A percentile compares a stretch with the other conserved stretches of the same genome.
phyloP scores from a whole-genome alignment of 2,797 vertebrate genomes.

The Acrossocheilus wenchowensis region DNA sequence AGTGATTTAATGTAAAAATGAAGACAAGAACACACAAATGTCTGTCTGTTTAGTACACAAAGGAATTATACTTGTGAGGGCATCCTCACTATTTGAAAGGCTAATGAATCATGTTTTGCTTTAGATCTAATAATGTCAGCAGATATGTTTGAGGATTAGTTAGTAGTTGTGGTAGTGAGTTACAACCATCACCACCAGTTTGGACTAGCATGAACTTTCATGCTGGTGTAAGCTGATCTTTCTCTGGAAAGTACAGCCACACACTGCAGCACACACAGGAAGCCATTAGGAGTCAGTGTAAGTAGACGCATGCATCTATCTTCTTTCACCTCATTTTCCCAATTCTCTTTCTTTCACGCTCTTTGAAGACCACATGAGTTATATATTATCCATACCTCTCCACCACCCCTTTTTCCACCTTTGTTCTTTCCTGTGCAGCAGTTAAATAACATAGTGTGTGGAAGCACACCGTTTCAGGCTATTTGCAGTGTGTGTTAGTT shows the following conservation, averaged over 20 bases:
- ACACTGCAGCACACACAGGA: neutral
- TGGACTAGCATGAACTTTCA: neutral
- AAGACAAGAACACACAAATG: neutral
- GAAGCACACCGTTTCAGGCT: neutral
- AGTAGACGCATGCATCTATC: neutral
- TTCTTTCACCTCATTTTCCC: constrained; percentile 16
- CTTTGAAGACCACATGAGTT: constrained; percentile 40
- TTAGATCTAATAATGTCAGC: neutral
- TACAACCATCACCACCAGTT: neutral
- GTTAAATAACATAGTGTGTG: constrained; percentile 2
- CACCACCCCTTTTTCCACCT: neutral
- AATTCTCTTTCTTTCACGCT: neutral
- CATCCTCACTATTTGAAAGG: neutral
- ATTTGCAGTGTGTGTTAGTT: constrained; percentile 9
- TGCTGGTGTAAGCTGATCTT: neutral
- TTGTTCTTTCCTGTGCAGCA: constrained; percentile 4
- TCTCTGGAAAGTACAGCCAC: neutral
- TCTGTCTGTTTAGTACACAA: neutral
- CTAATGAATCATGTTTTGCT: neutral
- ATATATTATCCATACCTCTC: constrained; percentile 45
- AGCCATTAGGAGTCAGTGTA: constrained; percentile 1
- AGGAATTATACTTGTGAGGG: neutral
- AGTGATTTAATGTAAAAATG: neutral
- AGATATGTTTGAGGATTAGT: neutral
- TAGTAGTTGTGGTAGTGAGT: neutral